phyloP scores from a whole-genome alignment of 2,797 vertebrate genomes.

The Adrianichthys oophorus region DNA sequence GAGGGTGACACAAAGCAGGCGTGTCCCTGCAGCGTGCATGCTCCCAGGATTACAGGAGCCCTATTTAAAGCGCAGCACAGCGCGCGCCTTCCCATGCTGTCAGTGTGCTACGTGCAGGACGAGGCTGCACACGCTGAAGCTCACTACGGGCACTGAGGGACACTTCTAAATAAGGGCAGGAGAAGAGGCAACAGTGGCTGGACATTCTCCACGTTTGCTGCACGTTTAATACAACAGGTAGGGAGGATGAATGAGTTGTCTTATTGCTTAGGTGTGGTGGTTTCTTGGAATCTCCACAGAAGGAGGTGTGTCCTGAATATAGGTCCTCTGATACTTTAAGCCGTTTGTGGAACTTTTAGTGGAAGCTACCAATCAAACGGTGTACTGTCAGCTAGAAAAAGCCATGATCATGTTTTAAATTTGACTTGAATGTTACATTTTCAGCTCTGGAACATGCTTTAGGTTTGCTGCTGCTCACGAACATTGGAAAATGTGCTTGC shows the following conservation, averaged over 20 bases:
- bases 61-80: constrained; percentile 76
- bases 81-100: constrained; percentile 38
- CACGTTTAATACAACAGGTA: constrained; percentile 31
- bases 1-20: constrained; percentile 50
- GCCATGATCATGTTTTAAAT: no score
- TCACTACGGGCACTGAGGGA: neutral
- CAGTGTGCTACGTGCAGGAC: constrained; percentile 18
- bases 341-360: no score
- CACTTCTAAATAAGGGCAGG: neutral
- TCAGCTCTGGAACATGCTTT: no score
- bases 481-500: no score
- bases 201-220: neutral
- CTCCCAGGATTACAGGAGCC: constrained; percentile 54
- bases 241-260: constrained; percentile 1
- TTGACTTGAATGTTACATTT: no score
- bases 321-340: no score
- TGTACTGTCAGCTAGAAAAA: no score
- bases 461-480: no score
- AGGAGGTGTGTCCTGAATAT: no score
- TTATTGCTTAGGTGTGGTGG: neutral
- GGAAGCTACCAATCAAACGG: no score
- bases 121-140: neutral
- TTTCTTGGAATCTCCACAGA: no score
- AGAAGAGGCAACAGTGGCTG: constrained; percentile 4
- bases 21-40: constrained; percentile 50